These are phyloP conservation scores for Unio pictorum DNA, from an alignment of 2,888 invertebrate genomes.

Conservation along the genomic window DNA sequence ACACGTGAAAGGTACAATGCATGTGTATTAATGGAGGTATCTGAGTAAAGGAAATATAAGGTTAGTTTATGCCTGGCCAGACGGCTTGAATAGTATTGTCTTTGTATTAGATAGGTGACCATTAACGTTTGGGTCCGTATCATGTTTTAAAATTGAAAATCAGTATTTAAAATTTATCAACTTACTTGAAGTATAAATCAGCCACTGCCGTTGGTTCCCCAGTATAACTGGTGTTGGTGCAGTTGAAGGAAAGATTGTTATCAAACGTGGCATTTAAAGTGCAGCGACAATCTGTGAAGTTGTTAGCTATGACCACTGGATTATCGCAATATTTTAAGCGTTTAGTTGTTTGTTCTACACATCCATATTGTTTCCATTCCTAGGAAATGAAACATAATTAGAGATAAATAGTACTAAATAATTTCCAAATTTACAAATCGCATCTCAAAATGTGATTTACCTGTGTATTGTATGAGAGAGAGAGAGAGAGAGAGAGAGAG, in stretches of 20 bases:
- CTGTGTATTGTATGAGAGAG: no score
- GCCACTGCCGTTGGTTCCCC: conserved; percentile 34
- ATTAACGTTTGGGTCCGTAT: no score
- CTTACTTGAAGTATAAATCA: conserved; percentile 58
- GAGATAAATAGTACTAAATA: no score
- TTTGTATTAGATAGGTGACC: no score
- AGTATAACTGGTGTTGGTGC: conserved; percentile 37
- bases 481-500: no score
- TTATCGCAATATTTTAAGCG: conserved; percentile 38
- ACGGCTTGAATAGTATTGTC: no score
- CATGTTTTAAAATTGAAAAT: neutral
- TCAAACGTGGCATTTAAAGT: conserved; percentile 23
- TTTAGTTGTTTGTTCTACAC: conserved; percentile 41
- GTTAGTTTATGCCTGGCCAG: no score
- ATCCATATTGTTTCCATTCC: conserved; percentile 49
- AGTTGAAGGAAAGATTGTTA: conserved; percentile 26
- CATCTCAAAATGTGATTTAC: no score
- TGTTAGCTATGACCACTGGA: conserved; percentile 29
- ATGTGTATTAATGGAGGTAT: no score
- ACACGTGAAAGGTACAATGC: no score
- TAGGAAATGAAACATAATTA: conserved; percentile 9
- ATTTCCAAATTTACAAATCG: no score
- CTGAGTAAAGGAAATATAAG: no score
- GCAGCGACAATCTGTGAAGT: conserved; percentile 19
- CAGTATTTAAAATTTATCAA: conserved; percentile 1